These are phyloP conservation scores for Microctenopoma lineatum DNA, from an alignment of 2,797 vertebrate genomes.

Conservation along the genomic window DNA sequence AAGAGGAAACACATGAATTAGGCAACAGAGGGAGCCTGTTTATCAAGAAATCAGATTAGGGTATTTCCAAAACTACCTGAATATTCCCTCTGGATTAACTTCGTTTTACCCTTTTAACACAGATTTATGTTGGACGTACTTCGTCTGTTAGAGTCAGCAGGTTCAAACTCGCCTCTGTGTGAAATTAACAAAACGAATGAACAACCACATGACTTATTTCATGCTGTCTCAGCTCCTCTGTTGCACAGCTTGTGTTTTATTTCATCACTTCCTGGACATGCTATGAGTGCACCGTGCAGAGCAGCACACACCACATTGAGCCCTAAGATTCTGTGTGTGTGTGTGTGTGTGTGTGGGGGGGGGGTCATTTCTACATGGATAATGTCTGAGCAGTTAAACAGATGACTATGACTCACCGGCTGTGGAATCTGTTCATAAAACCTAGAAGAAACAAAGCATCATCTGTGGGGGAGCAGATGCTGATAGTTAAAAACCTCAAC, in stretches of 20 bases:
- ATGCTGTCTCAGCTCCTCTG: constrained; percentile 26
- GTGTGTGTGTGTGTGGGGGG: too few relatives aligned
- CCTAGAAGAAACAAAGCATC: constrained; percentile 44
- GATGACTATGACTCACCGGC: constrained; percentile 59
- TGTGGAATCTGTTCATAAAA: constrained; percentile 65
- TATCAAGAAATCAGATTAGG: background rate
- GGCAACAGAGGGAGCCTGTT: too few relatives aligned
- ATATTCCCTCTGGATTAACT: background rate
- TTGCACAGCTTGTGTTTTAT: constrained; percentile 6
- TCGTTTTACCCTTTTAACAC: background rate
- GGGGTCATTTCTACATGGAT: background rate
- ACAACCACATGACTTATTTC: constrained; percentile 36
- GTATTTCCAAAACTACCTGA: background rate
- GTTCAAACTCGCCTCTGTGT: background rate
- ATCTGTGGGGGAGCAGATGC: constrained; percentile 23
- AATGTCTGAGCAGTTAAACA: constrained; percentile 41
- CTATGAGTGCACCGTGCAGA: constrained; percentile 8
- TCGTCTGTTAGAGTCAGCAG: too few relatives aligned
- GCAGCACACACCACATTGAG: constrained; percentile 6
- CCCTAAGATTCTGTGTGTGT: background rate
- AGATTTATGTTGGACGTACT: background rate
- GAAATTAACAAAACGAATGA: background rate
- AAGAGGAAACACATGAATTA: background rate
- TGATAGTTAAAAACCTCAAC: constrained; percentile 16
- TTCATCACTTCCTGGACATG: constrained; percentile 10